These are phyloP conservation scores for Trypoxylon attenuatum DNA, from an alignment of 2,888 invertebrate genomes.

Conservation along the genomic window DNA sequence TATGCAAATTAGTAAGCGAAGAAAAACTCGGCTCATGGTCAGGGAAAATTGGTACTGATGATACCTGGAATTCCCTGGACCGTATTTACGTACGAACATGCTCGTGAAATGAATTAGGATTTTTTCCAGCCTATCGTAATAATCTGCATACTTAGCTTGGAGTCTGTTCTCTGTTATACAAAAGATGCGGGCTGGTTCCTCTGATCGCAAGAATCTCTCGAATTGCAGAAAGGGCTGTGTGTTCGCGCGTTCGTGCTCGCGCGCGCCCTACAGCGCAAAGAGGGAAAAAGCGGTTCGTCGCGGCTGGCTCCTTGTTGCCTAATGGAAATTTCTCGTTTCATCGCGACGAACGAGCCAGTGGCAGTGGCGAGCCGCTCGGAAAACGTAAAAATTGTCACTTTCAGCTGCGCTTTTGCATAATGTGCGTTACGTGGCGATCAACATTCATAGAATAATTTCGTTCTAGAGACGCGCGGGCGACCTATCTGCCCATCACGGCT, in stretches of 20 bases:
- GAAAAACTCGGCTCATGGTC: no score
- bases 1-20: no score
- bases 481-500: slow-evolving; percentile 64
- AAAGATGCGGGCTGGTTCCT: no score
- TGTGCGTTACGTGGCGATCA: slow-evolving; percentile 63
- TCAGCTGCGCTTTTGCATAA: slow-evolving; percentile 64
- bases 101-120: no score
- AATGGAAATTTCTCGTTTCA: slow-evolving; percentile 68
- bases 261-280: not conserved
- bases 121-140: no score
- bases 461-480: slow-evolving; percentile 55
- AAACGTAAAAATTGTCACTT: slow-evolving; percentile 66
- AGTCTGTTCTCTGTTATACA: no score
- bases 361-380: slow-evolving; percentile 33
- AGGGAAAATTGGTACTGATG: no score
- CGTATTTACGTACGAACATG: no score
- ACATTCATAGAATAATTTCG: slow-evolving; percentile 71
- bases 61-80: no score
- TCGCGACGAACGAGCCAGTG: slow-evolving; percentile 40
- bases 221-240: not conserved
- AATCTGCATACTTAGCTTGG: no score
- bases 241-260: not conserved
- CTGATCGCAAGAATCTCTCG: not conserved
- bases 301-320: slow-evolving; percentile 53
- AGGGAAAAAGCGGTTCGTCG: slow-evolving; percentile 25